phyloP scores from a whole-genome alignment of 2,113 vertebrate species.

The Bos taurus region ARS-UCD2.0 NC_037345.1:30391001-30391500 shows the following conservation, averaged over 20 bases:
- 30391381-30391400: background rate
- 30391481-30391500: accelerated
- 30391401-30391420: background rate
- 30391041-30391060: background rate
- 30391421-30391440: background rate
- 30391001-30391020: background rate
- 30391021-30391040: background rate
- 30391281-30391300: background rate
- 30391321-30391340: background rate
- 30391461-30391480: background rate
- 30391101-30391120: background rate
- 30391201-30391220: background rate
- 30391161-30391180: background rate
- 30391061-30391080: background rate
- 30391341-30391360: background rate
- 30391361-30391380: background rate
- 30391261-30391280: background rate
- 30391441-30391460: background rate
- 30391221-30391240: accelerated
- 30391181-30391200: background rate
- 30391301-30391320: background rate
- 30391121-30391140: background rate
- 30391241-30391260: background rate
- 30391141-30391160: background rate
- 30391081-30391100: background rate